phyloP scores from a whole-genome alignment of 92 coral and sea anemone genomes.

The Metridium senile region DNA sequence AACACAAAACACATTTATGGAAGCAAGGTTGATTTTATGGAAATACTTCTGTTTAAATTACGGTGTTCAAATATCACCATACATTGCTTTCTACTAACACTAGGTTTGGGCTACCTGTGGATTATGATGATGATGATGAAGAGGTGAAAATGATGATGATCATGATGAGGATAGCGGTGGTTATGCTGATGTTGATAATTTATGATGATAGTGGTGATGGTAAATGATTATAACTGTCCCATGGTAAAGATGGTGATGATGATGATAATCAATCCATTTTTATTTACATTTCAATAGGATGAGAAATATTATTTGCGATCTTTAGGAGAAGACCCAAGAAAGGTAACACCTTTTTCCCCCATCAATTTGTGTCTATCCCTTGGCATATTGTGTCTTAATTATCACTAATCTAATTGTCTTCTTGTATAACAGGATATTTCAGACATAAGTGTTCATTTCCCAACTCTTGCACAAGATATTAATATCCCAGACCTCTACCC shows the following conservation, averaged over 20 bases:
- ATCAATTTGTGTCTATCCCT: neutral
- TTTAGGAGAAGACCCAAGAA: slow-evolving; percentile 87
- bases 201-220: too few relatives aligned
- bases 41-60: too few relatives aligned
- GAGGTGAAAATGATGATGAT: neutral
- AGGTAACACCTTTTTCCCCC: slow-evolving; percentile 46
- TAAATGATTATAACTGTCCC: too few relatives aligned
- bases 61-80: too few relatives aligned
- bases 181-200: neutral
- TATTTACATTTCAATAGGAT: slow-evolving; percentile 52
- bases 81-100: too few relatives aligned
- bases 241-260: too few relatives aligned
- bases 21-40: too few relatives aligned
- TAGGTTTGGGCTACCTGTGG: too few relatives aligned
- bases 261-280: too few relatives aligned
- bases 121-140: too few relatives aligned
- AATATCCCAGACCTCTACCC: slow-evolving; percentile 74
- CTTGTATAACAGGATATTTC: slow-evolving; percentile 73
- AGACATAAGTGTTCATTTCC: slow-evolving; percentile 74
- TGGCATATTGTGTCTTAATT: neutral
- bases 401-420: too few relatives aligned
- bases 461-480: slow-evolving; percentile 74
- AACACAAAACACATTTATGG: too few relatives aligned
- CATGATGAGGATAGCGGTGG: neutral
- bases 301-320: slow-evolving; percentile 81